phyloP scores from a whole-genome alignment of 2,113 vertebrate species.

The Takifugu flavidus region DNA sequence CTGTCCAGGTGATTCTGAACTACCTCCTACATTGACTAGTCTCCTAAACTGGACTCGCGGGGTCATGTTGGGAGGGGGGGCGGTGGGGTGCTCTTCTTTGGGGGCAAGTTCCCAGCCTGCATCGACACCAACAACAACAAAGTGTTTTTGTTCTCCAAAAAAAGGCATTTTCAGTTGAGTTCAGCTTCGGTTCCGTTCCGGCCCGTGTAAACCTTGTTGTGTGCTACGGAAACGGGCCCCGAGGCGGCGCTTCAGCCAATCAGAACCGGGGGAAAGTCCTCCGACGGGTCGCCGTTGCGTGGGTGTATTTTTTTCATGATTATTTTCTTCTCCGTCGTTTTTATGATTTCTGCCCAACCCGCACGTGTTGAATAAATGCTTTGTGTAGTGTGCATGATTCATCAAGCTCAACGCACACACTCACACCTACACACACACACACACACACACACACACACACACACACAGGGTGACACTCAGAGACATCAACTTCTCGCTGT shows the following conservation, averaged over 20 bases:
- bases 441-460: slow-evolving; percentile 20
- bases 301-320: slow-evolving; percentile 17
- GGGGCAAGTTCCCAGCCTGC: slow-evolving; percentile 28
- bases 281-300: slow-evolving; percentile 41
- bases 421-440: slow-evolving; percentile 38
- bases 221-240: slow-evolving; percentile 63
- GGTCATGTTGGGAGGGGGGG: slow-evolving; percentile 21
- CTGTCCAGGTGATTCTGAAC: slow-evolving; percentile 40
- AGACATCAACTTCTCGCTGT: slow-evolving; percentile 32
- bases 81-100: slow-evolving; percentile 8
- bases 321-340: slow-evolving; percentile 21
- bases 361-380: slow-evolving; percentile 60
- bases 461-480: slow-evolving; percentile 3
- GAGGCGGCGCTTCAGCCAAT: slow-evolving; percentile 63
- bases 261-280: slow-evolving; percentile 50
- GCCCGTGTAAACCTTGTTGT: slow-evolving; percentile 53
- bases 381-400: slow-evolving; percentile 50
- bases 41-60: slow-evolving; percentile 23
- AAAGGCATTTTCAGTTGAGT: slow-evolving; percentile 64
- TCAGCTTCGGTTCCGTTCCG: slow-evolving; percentile 46
- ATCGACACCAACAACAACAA: slow-evolving; percentile 19
- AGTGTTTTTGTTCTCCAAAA: slow-evolving; percentile 5
- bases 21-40: slow-evolving; percentile 54
- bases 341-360: slow-evolving; percentile 33
- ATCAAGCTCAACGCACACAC: slow-evolving; percentile 36